These are phyloP conservation scores for Tachuris rubrigastra DNA, from an alignment of 2,113 vertebrate species.

Conservation along the genomic window DNA sequence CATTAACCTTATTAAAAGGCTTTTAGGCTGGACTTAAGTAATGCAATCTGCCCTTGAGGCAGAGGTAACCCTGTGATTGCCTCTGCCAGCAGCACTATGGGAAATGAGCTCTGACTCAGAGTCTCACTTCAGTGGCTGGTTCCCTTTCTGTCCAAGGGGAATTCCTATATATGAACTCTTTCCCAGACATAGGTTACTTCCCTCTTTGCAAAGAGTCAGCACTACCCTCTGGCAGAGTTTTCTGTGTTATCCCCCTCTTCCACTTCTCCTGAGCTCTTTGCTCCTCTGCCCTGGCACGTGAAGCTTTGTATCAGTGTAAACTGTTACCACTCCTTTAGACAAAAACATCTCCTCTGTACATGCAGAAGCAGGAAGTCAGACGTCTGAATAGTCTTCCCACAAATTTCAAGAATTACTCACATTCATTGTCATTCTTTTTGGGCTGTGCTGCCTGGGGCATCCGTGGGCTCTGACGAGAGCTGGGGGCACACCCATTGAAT, in stretches of 20 bases:
- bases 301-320: not conserved
- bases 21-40: not conserved
- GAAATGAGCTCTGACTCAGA: conserved; percentile 36
- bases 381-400: conserved; percentile 59
- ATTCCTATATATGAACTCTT: conserved; percentile 1
- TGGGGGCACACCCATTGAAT: not conserved
- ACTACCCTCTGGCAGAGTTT: not conserved
- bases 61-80: not conserved
- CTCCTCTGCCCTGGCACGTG: rapidly evolving
- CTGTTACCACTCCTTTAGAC: conserved; percentile 32
- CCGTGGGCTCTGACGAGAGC: not conserved
- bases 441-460: not conserved
- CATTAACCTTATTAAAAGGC: conserved; percentile 9
- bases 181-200: not conserved
- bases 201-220: not conserved
- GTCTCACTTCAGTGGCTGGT: not conserved
- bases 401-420: conserved; percentile 67
- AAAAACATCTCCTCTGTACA: conserved; percentile 45
- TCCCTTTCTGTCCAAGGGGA: conserved; percentile 32
- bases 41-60: not conserved
- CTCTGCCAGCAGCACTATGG: not conserved
- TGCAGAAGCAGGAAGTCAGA: conserved; percentile 76
- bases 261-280: not conserved
- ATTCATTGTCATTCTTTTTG: conserved; percentile 36
- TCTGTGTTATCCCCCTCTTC: not conserved